These are phyloP conservation scores for Elachura formosa DNA, from an alignment of 2,113 vertebrate species.

Conservation along the genomic window DNA sequence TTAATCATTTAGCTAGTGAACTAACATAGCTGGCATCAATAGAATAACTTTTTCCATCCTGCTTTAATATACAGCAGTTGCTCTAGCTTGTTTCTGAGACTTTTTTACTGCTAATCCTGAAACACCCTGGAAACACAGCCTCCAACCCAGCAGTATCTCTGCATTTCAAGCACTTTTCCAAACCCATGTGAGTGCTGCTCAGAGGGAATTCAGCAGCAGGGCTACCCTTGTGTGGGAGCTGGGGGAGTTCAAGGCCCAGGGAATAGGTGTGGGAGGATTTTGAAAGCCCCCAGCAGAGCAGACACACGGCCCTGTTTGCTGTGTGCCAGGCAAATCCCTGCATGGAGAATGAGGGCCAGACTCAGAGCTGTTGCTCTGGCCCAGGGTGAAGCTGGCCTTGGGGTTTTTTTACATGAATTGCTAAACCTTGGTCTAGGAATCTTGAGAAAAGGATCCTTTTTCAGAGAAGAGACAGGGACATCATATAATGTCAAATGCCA, in stretches of 20 bases:
- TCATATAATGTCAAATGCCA: not conserved
- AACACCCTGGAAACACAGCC: constrained; percentile 32
- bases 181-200: not conserved
- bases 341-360: rapidly evolving
- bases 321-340: too few relatives aligned
- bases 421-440: not conserved
- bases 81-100: constrained; percentile 10
- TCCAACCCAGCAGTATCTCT: not conserved
- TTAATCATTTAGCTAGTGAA: constrained; percentile 69
- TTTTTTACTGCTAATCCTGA: constrained; percentile 5
- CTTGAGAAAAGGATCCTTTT: not conserved
- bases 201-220: not conserved
- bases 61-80: constrained; percentile 30
- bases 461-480: not conserved
- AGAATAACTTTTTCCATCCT: constrained; percentile 66
- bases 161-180: not conserved
- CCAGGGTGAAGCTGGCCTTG: rapidly evolving
- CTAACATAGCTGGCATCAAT: constrained; percentile 63
- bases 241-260: not conserved
- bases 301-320: rapidly evolving
- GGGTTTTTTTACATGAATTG: not conserved
- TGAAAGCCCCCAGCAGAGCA: not conserved
- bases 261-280: not conserved
- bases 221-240: not conserved
- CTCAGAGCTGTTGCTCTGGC: not conserved